Conservation (phyloP, 2,113 vertebrate species). For the Mastomys coucha region DNA sequence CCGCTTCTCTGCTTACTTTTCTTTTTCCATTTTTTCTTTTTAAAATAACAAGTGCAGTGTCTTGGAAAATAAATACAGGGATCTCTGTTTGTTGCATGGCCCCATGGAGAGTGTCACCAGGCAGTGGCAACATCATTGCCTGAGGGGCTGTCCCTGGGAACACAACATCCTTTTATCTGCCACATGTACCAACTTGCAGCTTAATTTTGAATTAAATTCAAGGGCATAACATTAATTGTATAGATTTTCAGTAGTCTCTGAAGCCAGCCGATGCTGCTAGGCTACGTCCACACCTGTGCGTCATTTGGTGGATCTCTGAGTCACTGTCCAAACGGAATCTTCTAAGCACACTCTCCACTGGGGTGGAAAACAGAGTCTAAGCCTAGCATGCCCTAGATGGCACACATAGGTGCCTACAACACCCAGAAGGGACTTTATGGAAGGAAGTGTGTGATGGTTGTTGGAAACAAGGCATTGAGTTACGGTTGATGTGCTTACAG, state of each 20-base stretch:
- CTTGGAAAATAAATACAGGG: neutral
- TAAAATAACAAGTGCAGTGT: neutral
- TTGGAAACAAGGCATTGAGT: neutral
- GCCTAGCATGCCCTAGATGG: neutral
- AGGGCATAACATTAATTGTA: neutral
- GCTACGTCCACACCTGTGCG: neutral
- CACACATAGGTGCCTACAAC: no score
- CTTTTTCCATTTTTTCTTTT: neutral
- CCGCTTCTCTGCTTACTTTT: neutral
- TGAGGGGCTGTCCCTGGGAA: neutral
- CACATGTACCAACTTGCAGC: neutral
- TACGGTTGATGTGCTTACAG: neutral
- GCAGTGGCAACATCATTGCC: neutral
- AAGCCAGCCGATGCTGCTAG: neutral
- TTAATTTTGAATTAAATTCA: slow-evolving; percentile 38
- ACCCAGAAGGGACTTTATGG: neutral
- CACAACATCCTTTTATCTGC: neutral
- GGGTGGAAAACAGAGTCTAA: slow-evolving; percentile 5
- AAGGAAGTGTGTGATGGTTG: neutral
- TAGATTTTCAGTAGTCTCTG: neutral
- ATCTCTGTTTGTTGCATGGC: neutral
- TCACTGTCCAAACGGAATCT: neutral
- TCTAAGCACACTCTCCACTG: neutral
- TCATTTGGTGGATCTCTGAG: neutral
- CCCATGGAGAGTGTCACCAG: neutral